A percentile compares a stretch with the other conserved stretches of the same genome.
Conservation (phyloP, 1,140 invertebrate species). For the Mycetomoellerius zeteki region DNA sequence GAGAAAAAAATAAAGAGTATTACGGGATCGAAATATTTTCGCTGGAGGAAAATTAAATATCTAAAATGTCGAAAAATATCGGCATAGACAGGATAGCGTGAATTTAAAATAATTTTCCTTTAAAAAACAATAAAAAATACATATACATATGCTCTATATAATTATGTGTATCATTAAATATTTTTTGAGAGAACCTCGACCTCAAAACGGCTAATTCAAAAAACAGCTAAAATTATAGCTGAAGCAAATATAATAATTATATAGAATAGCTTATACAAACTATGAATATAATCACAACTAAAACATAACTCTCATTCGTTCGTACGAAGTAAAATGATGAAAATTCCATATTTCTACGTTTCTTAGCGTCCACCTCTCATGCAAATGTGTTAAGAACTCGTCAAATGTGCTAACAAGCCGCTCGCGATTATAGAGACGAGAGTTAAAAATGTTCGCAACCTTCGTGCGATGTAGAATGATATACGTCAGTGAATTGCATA, state of each 20-base stretch:
- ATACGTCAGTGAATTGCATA: slow-evolving; percentile 29
- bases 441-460: slow-evolving; percentile 41
- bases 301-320: neutral
- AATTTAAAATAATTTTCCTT: neutral
- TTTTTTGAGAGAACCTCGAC: neutral
- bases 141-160: neutral
- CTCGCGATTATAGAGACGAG: neutral
- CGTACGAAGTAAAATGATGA: neutral
- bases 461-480: slow-evolving; percentile 22
- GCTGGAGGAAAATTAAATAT: neutral
- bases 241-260: neutral
- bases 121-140: neutral
- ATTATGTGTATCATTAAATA: neutral
- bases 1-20: neutral
- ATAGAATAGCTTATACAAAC: neutral
- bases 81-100: neutral
- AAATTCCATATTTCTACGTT: neutral
- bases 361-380: neutral
- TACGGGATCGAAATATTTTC: neutral
- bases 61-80: neutral
- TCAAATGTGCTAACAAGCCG: slow-evolving; percentile 17
- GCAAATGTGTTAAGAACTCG: neutral
- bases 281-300: neutral
- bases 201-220: neutral
- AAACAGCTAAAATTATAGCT: neutral